phyloP scores from a whole-genome alignment of 2,797 vertebrate species.

The Rhabdophis nuchalis region DNA sequence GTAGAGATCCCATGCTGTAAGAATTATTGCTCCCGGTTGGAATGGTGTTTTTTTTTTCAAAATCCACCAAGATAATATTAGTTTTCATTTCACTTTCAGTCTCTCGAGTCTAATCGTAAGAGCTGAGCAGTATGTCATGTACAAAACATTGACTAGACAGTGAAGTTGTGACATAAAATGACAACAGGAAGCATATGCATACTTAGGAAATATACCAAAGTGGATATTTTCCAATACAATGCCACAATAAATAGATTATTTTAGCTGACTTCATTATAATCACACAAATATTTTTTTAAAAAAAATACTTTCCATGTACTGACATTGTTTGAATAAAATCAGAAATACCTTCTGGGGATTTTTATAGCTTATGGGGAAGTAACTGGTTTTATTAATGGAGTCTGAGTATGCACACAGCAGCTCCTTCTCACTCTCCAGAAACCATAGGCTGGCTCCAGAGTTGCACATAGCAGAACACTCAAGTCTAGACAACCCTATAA shows the following conservation, averaged over 20 bases:
- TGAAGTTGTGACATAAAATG: constrained; percentile 24
- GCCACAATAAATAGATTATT: constrained; percentile 11
- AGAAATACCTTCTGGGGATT: not conserved
- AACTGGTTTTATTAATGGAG: not conserved
- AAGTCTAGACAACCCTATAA: not conserved
- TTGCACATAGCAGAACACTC: not conserved
- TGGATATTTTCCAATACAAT: constrained; percentile 14
- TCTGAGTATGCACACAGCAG: constrained; percentile 7
- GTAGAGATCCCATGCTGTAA: constrained; percentile 22
- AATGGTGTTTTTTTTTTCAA: constrained; percentile 10
- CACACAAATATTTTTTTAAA: not conserved
- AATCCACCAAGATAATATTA: not conserved
- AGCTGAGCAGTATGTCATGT: constrained; percentile 12
- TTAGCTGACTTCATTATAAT: not conserved
- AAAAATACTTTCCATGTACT: not conserved
- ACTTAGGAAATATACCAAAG: constrained; percentile 3
- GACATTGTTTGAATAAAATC: constrained; percentile 12
- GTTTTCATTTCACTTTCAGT: constrained; percentile 37
- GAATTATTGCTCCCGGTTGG: constrained; percentile 33
- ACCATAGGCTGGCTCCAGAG: not conserved
- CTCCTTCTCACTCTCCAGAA: not conserved
- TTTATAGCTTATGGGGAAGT: not conserved
- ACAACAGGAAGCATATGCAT: constrained; percentile 24
- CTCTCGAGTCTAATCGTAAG: constrained; percentile 14
- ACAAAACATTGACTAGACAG: constrained; percentile 25